Evolutionary conservation across 2,797 vertebrate species (phyloP), one percentile per base, ranked within the genome.

Genomic region (Lepilemur septentrionalis): DNA sequence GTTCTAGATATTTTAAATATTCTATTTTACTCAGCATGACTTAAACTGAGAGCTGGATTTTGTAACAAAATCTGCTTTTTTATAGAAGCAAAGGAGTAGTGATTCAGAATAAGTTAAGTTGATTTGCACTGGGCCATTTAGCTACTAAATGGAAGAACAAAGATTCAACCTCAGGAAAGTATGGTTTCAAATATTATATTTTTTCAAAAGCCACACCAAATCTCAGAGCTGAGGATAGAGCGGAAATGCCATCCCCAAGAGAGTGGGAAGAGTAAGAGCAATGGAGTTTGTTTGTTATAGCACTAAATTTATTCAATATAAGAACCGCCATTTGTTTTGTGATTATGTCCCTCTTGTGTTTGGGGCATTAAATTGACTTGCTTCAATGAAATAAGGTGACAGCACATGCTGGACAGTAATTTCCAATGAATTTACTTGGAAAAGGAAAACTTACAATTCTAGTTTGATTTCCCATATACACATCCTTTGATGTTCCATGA

Each of bases 1-100:
- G 20, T 61, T 82, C 72, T 59, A 79, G 13, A 72, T 82, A 35
- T 65, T 94, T 89, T 87, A 78, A 97, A 79, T 52, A 93, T 87
- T 78, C 6, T n/a, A 22, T 78, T 95, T 89, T 72, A 96, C 65
- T 93, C 14, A 72, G 28, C 28, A 84, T 32, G 90, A 48, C 20
- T 80, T 80, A 75, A 69, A 73, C 55, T 11, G n/a, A 93, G 30
- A 75, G 6, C 76, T 79, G 52, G 67, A 48, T 38, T 72, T 95
- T 85, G 43, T 55, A 91, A 63, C 55, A 1, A 1, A 25, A 25
- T 69, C 50, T 30, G 38, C 2, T 69, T 52, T 63, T 32, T 48
- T 79, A 65, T 50, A 84, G 32, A 76, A 92, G 28, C n/a, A 96
- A 92, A 76, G 61, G 59, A 91, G 12, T 5, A 91, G 32, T 79